Conservation (phyloP, 2,888 invertebrate species). For the Platynereis dumerilii region DNA sequence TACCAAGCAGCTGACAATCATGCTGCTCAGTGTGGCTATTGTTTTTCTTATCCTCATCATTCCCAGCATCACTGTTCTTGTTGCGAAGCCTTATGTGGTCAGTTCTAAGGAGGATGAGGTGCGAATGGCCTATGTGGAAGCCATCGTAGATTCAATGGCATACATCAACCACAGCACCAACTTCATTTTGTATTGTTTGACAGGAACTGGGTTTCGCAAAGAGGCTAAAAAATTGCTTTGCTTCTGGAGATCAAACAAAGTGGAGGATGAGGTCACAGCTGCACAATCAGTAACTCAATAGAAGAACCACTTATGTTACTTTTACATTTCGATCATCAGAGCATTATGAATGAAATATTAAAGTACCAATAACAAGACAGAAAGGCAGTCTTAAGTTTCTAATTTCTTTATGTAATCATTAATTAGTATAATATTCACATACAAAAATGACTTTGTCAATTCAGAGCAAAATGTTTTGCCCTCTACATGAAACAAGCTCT, state of each 20-base stretch:
- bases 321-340: too few species aligned
- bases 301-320: too few species aligned
- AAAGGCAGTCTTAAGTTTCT: too few species aligned
- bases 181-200: slow-evolving; percentile 27
- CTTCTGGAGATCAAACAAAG: neutral
- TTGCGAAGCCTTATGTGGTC: slow-evolving; percentile 14
- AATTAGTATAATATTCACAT: too few species aligned
- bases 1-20: slow-evolving; percentile 18
- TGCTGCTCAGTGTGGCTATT: slow-evolving; percentile 17
- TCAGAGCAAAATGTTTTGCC: too few species aligned
- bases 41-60: slow-evolving; percentile 18
- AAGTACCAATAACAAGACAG: too few species aligned
- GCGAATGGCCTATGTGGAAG: neutral
- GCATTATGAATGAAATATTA: too few species aligned
- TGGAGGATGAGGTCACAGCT: too few species aligned
- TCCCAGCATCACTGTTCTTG: slow-evolving; percentile 16
- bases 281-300: too few species aligned
- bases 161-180: slow-evolving; percentile 24
- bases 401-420: too few species aligned
- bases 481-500: too few species aligned
- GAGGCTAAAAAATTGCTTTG: slow-evolving; percentile 9
- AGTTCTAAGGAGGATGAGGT: neutral
- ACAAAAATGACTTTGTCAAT: too few species aligned
- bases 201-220: slow-evolving; percentile 21
- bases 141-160: slow-evolving; percentile 20